phyloP scores from a whole-genome alignment of 1,140 invertebrate species.

The Heliconius eleuchia region DNA sequence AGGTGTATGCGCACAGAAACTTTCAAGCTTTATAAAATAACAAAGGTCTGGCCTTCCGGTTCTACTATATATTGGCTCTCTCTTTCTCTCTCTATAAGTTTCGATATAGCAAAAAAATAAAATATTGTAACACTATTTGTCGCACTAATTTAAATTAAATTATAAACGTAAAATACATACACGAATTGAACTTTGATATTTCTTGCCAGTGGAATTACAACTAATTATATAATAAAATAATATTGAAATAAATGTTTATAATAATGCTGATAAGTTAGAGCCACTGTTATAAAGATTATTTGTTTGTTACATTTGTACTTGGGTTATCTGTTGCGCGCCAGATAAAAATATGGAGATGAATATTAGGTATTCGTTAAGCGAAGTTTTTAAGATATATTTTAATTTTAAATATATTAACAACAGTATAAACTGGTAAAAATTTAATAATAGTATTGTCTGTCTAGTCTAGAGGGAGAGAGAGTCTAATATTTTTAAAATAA shows the following conservation, averaged over 20 bases:
- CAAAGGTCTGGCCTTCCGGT: too few relatives aligned
- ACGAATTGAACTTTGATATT: background rate
- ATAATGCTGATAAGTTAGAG: background rate
- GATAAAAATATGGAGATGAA: background rate
- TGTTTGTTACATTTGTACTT: background rate
- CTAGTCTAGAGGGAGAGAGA: too few relatives aligned
- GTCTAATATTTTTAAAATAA: too few relatives aligned
- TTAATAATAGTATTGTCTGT: too few relatives aligned
- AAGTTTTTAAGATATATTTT: background rate
- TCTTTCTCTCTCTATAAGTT: too few relatives aligned
- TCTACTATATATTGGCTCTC: too few relatives aligned
- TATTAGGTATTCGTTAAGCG: background rate
- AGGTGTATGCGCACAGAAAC: too few relatives aligned
- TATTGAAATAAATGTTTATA: constrained; percentile 11
- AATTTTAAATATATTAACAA: too few relatives aligned
- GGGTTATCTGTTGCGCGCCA: background rate
- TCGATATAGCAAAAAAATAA: too few relatives aligned
- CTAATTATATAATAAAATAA: background rate
- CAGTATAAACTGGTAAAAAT: background rate
- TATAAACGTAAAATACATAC: background rate
- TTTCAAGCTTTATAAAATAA: too few relatives aligned
- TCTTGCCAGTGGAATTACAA: background rate
- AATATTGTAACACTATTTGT: too few relatives aligned
- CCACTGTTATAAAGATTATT: constrained; percentile 9
- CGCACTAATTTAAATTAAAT: background rate